phyloP scores from a whole-genome alignment of 92 coral and sea anemone genomes.

The Epizoanthus ramosus region DNA sequence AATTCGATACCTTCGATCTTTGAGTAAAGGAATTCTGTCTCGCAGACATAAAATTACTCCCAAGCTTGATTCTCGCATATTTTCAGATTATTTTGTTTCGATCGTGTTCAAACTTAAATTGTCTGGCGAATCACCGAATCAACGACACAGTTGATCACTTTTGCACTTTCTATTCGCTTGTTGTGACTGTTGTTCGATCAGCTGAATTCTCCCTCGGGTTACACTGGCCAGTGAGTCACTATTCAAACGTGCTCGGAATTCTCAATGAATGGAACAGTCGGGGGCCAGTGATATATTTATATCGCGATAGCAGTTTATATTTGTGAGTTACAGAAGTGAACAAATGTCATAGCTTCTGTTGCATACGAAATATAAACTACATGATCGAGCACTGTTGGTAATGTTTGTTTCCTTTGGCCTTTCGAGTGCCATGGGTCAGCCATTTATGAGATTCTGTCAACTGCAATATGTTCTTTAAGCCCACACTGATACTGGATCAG shows the following conservation, averaged over 20 bases:
- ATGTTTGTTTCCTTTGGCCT: too few species aligned
- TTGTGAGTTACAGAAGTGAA: neutral
- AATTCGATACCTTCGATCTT: neutral
- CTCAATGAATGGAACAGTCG: constrained; percentile 18
- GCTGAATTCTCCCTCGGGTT: constrained; percentile 25
- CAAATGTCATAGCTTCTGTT: neutral
- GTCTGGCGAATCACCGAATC: neutral
- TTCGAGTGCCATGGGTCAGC: too few species aligned
- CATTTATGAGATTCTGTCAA: too few species aligned
- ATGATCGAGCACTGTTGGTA: too few species aligned
- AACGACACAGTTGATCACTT: neutral
- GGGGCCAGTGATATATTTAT: neutral
- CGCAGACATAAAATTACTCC: neutral
- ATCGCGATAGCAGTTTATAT: neutral
- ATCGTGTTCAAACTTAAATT: neutral
- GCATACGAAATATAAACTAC: too few species aligned
- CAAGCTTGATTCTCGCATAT: neutral
- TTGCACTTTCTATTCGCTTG: neutral
- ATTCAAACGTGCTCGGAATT: constrained; percentile 16
- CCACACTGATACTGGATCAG: too few species aligned
- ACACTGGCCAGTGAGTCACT: neutral
- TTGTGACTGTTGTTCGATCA: constrained; percentile 15
- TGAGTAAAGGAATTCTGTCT: constrained; percentile 21
- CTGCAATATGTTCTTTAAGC: too few species aligned
- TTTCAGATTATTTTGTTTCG: neutral